Base-by-base conservation (phyloP, 2,113 vertebrate species). In the Oreochromis aureus region DNA sequence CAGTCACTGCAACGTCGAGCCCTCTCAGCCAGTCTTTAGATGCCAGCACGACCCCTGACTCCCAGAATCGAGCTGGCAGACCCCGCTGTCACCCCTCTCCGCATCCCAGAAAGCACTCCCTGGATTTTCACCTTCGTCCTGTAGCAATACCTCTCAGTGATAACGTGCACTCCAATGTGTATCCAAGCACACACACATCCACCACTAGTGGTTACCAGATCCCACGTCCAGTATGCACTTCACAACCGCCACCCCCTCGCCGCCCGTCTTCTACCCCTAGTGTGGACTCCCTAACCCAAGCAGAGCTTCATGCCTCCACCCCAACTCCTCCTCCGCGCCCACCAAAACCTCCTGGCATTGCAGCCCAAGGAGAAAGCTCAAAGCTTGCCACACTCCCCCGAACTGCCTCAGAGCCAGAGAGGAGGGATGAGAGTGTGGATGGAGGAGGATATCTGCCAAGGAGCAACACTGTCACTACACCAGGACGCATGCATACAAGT, bases 71-170 rank as follows among this genome's bases (percentile, higher is more conserved):
- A 19, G 73, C 69, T 2, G 78, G 80, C 5, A 84, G 44, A 15
- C 18, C 76, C 32, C 93, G 81, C 2, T 92, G 93, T 51, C 94
- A 94, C 81, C 92, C 94, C 1, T 96, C 95, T 3, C 92, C 93
- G 11, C 94, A 96, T 46, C 95, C 95, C 19, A 91, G 94, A 56
- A 96, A 96, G 53, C 94, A 95, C 90, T 96, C 95, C 4, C 54
- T 95, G 48, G 94, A 95, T 55, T 84, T 95, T 86, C 92, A 93
- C 87, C 90, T 94, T 36, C 87, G 88, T 7, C 90, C 94, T 1
- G 83, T 89, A 22, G 73, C 34, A 1, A 80, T 92, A 2, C 41
- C 89, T 1, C 69, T 90, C 6, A 4, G 8, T 2, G 89, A 85
- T 2, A 83, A 89, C 1, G 1, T 30, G 1, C 90, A 10, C 51